These are phyloP conservation scores for Lasioglossum villosulum DNA, from an alignment of 2,888 invertebrate genomes.

Conservation along the genomic window DNA sequence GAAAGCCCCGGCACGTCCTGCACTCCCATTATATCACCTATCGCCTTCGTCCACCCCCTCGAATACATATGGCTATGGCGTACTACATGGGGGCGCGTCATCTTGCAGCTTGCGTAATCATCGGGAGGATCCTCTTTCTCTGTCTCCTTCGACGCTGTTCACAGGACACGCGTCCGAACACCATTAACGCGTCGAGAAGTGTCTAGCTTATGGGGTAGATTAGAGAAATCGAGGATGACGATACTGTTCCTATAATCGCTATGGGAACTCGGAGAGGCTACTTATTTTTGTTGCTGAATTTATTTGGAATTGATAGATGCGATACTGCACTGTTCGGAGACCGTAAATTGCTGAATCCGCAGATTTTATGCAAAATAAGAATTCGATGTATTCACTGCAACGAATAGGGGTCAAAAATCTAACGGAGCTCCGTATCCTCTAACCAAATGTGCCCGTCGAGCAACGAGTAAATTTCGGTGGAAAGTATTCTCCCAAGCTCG, in stretches of 20 bases:
- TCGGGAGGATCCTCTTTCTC: slow-evolving; percentile 55
- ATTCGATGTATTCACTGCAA: neutral
- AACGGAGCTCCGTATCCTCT: neutral
- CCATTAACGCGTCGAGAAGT: slow-evolving; percentile 51
- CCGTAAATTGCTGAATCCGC: too few relatives aligned
- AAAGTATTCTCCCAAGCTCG: slow-evolving; percentile 23
- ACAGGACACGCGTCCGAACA: slow-evolving; percentile 15
- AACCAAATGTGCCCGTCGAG: neutral
- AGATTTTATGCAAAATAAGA: neutral
- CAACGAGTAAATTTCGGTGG: slow-evolving; percentile 12
- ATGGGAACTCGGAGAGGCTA: neutral
- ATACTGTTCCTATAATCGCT: slow-evolving; percentile 11
- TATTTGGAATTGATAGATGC: neutral
- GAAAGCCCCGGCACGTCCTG: slow-evolving; percentile 71
- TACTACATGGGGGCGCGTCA: slow-evolving; percentile 72
- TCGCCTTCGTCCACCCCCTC: slow-evolving; percentile 79
- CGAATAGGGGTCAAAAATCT: too few relatives aligned
- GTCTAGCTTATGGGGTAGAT: slow-evolving; percentile 1
- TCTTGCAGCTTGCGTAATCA: slow-evolving; percentile 80
- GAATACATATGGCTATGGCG: slow-evolving; percentile 74
- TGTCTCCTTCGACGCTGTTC: slow-evolving; percentile 21
- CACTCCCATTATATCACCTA: slow-evolving; percentile 79
- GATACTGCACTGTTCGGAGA: too few relatives aligned
- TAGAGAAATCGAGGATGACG: slow-evolving; percentile 36
- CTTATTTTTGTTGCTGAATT: neutral